Evolutionary conservation across 2,888 invertebrate species (phyloP).

Genomic region (Dynastes hyllus): DNA sequence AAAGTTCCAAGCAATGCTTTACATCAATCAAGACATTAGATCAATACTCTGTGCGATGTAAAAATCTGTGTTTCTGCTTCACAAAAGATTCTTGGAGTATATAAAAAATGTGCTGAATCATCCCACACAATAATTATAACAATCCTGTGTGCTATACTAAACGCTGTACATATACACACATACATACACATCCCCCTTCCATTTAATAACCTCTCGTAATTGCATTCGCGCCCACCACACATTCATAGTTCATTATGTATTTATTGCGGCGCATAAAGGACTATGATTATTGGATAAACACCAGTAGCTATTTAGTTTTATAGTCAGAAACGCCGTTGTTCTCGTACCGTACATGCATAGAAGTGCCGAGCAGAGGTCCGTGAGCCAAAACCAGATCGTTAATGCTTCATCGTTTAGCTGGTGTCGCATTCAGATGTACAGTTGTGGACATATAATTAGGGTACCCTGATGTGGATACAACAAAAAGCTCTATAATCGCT

Average conservation of each 20-base stretch:
- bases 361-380: neutral
- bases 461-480: too few species aligned
- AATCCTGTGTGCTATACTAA: too few species aligned
- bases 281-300: constrained; percentile 45
- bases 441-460: too few species aligned
- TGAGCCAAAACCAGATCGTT: constrained; percentile 38
- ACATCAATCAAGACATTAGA: too few species aligned
- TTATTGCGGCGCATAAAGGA: constrained; percentile 46
- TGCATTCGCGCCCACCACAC: neutral
- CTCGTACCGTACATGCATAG: neutral
- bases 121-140: too few species aligned
- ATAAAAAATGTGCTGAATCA: too few species aligned
- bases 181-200: neutral
- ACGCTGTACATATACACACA: too few species aligned
- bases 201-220: constrained; percentile 22
- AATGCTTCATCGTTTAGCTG: constrained; percentile 27
- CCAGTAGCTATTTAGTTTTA: constrained; percentile 51
- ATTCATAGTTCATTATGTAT: constrained; percentile 46
- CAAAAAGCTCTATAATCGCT: too few species aligned
- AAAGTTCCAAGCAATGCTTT: too few species aligned
- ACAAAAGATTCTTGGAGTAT: too few species aligned
- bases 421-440: neutral
- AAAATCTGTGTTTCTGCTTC: too few species aligned
- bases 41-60: too few species aligned
- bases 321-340: constrained; percentile 29